Evolutionary conservation across 1,140 invertebrate genomes (phyloP), one percentile per base, ranked within the genome.

Genomic region (Drosophila nannoptera): DNA sequence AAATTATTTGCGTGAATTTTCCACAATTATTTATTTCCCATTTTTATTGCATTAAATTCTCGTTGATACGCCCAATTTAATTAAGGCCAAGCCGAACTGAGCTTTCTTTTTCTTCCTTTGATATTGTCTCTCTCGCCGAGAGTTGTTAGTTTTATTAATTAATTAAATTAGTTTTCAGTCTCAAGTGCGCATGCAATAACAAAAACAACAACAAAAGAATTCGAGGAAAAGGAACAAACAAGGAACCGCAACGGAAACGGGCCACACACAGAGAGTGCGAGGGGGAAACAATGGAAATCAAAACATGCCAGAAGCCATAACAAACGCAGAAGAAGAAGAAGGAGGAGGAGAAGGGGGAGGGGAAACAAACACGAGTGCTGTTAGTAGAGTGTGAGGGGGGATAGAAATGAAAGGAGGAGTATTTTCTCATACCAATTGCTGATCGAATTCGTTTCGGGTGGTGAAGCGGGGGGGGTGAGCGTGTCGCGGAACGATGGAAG

Each of bases 201-300:
- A 88, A 70, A 64, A 84, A 80, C 87, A 88, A 87, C 69, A 78
- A 78, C 73, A 84, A 77, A 77, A 75, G 72, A 80, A 68, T 55
- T 43, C 14, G 16, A 69, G 54, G 72, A n/a, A 54, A 29, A 53
- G 40, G 36, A 5, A 31, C 14, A 69, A 55, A 61, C 22, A 22
- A 22, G 3, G 22, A 22, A 22, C 22, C 22, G 22, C 22, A 22
- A 22, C 22, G 22, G 22, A 22, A 22, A 22, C 22, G 22, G 22
- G 22, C 22, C 22, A 3, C 3, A 1, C 22, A 22, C 22, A 22
- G 3, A 22, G 22, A 22, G 22, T n/a, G n/a, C n/a, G 22, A 22
- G 22, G 3, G 3, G 22, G 22, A 29, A 50, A 50, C n/a, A 12
- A 33, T 46, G 16, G 7, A 36, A 22, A 56, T 9, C 31, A 64